Evolutionary conservation across 2,797 vertebrate species (phyloP), one percentile per base, ranked within the genome.

Genomic region (Thalassophryne amazonica): DNA sequence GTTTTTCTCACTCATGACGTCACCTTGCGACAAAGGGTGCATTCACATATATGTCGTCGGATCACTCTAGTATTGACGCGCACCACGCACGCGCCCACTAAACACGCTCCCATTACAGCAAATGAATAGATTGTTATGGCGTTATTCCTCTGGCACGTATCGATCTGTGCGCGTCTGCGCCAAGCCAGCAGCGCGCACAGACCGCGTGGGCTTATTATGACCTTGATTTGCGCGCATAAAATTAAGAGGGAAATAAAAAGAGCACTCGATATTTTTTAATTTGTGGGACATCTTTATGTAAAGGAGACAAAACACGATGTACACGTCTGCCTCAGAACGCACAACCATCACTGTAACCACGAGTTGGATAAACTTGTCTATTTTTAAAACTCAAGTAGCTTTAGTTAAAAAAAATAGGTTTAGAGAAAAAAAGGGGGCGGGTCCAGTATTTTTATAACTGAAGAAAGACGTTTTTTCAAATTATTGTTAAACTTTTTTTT

Each of bases 81-180:
- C 62, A 76, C 71, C 76, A 72, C 86, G 82, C 81, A 82, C 61
- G 88, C 91, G 88, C 91, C 88, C 89, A 84, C 91, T 89, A 90
- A 91, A 83, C 89, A 81, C 88, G 85, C 83, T 81, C 86, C 93
- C 94, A 94, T 96, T 94, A 94, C 70, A 66, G 89, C 82, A 91
- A 92, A 94, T 94, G 88, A 94, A 94, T 93, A 93, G 93, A 94
- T 94, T 89, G 86, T 78, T 83, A 82, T 91, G 84, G 88, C 90
- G 89, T 93, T 91, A 93, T 93, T 92, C 90, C 90, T 59, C 87
- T 92, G 89, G 91, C 86, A 87, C 81, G 29, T 93, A 95, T 95
- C 88, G 94, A 96, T 94, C 91, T 71, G 78, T 35, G 78, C 89
- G 90, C 89, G 92, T 93, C 93, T 92, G 91, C 91, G 87, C 93